These are phyloP conservation scores for Gnathonemus longibarbis DNA, from an alignment of 2,113 vertebrate genomes.

Conservation along the genomic window DNA sequence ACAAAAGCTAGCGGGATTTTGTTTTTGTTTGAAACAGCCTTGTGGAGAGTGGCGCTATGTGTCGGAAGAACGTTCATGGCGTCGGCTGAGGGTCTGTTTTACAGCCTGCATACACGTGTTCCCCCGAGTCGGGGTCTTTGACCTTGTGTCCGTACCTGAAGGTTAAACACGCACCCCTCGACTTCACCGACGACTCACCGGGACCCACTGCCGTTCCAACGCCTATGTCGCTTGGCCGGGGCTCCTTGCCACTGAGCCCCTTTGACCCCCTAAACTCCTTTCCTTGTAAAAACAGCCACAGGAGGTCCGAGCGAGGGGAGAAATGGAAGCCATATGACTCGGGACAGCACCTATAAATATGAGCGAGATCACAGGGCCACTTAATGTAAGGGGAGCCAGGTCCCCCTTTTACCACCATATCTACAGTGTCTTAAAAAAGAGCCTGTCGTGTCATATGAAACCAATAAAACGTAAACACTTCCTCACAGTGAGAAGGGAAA, in stretches of 20 bases:
- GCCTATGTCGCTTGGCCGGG: constrained; percentile 14
- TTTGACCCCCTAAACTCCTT: constrained; percentile 59
- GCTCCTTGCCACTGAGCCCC: constrained; percentile 37
- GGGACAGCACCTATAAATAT: constrained; percentile 72
- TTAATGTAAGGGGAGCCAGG: constrained; percentile 61
- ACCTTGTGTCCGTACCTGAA: neutral
- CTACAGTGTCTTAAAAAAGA: constrained; percentile 69
- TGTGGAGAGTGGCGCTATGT: neutral
- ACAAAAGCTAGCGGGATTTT: neutral
- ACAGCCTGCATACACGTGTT: neutral
- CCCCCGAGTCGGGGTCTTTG: neutral
- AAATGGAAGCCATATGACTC: constrained; percentile 72
- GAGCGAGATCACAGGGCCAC: constrained; percentile 63
- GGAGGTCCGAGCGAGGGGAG: constrained; percentile 63
- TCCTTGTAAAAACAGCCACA: constrained; percentile 64
- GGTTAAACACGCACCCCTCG: constrained; percentile 1
- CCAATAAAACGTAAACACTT: constrained; percentile 67
- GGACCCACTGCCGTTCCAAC: neutral
- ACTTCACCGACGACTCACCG: neutral
- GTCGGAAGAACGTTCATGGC: neutral
- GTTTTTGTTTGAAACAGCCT: neutral
- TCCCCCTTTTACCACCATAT: constrained; percentile 62
- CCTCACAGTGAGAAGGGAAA: constrained; percentile 48
- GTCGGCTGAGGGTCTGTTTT: neutral
- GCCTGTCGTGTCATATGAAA: constrained; percentile 67